Evolutionary conservation across 2,797 vertebrate genomes (phyloP), one percentile per base, ranked within the genome.

Genomic region (Spinus pinus): DNA sequence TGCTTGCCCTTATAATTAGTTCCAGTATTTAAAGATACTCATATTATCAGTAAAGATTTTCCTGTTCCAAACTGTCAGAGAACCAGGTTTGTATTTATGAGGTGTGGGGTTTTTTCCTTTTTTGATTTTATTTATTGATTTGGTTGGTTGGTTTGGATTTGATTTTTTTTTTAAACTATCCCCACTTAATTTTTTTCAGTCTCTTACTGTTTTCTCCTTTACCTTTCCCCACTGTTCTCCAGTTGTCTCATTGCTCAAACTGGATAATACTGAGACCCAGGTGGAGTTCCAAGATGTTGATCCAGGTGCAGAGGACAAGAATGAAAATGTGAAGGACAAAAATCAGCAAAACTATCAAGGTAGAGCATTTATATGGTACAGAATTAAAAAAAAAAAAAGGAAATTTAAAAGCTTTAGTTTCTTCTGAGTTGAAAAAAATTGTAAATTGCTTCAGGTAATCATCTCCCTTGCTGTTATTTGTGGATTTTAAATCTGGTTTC

Each of bases 331-430:
- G 4, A 57, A 60, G 80, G 94, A 98, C 97, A 98, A 95, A 96
- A 98, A 97, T 94, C 98, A 98, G 96, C 98, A 97, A 95, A 98
- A 96, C 97, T 98, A 95, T 97, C 97, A 97, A 98, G 98, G 98
- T 98, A 99, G 97, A 2, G 37, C 80, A 80, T 93, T 87, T 67
- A 12, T 62, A 27, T 49, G 4, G 5, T 67, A 95, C 94, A 94
- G 44, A 92, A 27, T 35, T 28, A 14, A 5, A 15, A 39, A 72
- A 84, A 84, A 88, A 70, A 41, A 51, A 51, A 9, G 14, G 16
- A 50, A 30, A 73, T 37, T 51, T 23, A 67, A 57, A 53, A 50
- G 9, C 6, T 65, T 49, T 9, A 0, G 1, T 69, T 78, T 81
- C 8, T 81, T 75, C 61, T 56, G n/a, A 66, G 22, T 69, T 88